A percentile compares a stretch with the other conserved stretches of the same genome.
These are phyloP conservation scores for Cyphomyrus discorhynchus DNA, from an alignment of 2,113 vertebrate genomes.

Conservation along the genomic window DNA sequence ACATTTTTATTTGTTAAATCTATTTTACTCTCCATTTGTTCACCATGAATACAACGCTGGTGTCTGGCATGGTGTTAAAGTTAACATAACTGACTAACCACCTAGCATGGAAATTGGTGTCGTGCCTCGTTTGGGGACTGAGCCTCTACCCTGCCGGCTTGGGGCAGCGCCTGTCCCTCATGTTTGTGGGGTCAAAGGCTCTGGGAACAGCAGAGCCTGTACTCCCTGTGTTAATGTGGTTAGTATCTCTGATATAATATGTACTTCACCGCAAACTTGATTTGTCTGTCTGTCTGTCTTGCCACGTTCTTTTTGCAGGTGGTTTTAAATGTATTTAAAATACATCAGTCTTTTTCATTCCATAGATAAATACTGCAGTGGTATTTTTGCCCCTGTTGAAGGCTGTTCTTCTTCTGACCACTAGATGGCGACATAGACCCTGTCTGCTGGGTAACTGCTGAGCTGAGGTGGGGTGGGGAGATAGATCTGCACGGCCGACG, in stretches of 20 bases:
- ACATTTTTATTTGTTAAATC: neutral
- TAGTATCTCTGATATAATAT: neutral
- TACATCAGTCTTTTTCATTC: neutral
- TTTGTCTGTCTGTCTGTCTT: neutral
- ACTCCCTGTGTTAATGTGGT: neutral
- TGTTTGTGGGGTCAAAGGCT: neutral
- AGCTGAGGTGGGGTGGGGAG: neutral
- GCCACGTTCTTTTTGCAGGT: neutral
- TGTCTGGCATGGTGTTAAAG: neutral
- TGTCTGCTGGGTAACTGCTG: neutral
- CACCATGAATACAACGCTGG: neutral
- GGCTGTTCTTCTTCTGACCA: neutral
- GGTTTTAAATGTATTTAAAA: neutral
- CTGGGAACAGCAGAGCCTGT: neutral
- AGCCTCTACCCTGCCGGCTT: neutral
- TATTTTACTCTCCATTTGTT: neutral
- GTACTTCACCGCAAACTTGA: neutral
- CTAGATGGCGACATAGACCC: slow-evolving; percentile 21
- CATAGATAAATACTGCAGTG: neutral
- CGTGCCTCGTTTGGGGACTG: neutral
- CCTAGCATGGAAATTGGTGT: neutral
- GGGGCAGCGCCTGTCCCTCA: neutral
- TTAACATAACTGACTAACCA: neutral
- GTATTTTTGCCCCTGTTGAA: neutral
- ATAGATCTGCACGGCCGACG: neutral